phyloP scores from a whole-genome alignment of 2,888 invertebrate genomes.

The Scaptomyza reducta region DNA sequence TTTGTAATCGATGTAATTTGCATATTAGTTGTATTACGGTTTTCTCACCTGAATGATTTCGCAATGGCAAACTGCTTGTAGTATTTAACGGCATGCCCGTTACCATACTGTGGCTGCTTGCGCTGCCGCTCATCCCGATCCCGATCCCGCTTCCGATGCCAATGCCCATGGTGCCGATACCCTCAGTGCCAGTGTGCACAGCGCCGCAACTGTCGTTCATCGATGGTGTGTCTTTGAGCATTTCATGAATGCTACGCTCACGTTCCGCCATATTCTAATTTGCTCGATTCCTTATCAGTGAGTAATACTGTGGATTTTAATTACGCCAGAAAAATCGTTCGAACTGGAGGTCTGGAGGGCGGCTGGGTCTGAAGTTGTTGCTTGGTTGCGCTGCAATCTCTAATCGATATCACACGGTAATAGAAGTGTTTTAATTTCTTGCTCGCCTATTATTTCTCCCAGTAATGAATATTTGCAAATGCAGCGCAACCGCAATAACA shows the following conservation, averaged over 20 bases:
- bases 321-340: conserved; percentile 48
- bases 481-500: conserved; percentile 20
- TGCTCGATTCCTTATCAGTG: conserved; percentile 27
- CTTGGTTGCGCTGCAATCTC: background rate
- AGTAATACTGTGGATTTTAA: conserved; percentile 18
- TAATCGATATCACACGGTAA: conserved; percentile 13
- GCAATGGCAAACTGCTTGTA: conserved; percentile 89
- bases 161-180: conserved; percentile 39
- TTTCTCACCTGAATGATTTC: conserved; percentile 87
- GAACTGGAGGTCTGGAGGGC: conserved; percentile 18
- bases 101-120: conserved; percentile 57
- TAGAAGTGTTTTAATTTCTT: conserved; percentile 6
- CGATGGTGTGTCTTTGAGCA: conserved; percentile 92
- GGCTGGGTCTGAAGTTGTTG: background rate
- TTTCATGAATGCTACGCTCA: conserved; percentile 89
- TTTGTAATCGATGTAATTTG: background rate
- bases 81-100: conserved; percentile 86
- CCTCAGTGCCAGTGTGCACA: conserved; percentile 90
- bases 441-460: background rate
- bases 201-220: conserved; percentile 90
- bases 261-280: conserved; percentile 72
- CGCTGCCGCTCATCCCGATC: conserved; percentile 57
- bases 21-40: background rate
- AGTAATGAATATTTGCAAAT: conserved; percentile 5
- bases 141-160: conserved; percentile 37